These are phyloP conservation scores for Falco punctatus DNA, from an alignment of 2,113 vertebrate species.

Conservation along the genomic window DNA sequence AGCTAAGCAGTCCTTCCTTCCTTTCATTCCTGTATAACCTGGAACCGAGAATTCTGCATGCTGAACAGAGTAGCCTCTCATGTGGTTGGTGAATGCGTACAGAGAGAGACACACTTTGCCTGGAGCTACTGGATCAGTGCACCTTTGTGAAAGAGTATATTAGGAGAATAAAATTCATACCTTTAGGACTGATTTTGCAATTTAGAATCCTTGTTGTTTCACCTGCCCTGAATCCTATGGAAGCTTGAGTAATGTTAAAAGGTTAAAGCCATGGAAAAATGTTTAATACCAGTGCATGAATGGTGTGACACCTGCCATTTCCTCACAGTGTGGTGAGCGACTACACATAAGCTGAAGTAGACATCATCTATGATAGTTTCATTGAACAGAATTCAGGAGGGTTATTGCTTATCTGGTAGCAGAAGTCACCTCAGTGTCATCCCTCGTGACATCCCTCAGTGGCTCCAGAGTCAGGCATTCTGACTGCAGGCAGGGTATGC, in stretches of 20 bases:
- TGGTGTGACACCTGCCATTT: neutral
- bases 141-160: neutral
- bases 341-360: neutral
- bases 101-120: neutral
- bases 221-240: neutral
- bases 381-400: neutral
- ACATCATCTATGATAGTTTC: neutral
- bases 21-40: neutral
- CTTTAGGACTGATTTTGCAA: neutral
- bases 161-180: neutral
- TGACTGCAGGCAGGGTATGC: neutral
- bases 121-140: neutral
- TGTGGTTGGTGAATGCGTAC: neutral
- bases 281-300: neutral
- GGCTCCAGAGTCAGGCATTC: neutral
- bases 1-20: neutral
- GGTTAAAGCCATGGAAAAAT: neutral
- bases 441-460: neutral
- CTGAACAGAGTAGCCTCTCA: neutral
- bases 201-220: neutral
- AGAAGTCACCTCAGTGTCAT: neutral
- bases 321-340: neutral
- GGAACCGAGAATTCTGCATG: neutral
- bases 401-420: neutral
- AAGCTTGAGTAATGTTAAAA: neutral